phyloP scores from a whole-genome alignment of 2,797 vertebrate genomes.

The Aphelocoma californica region DNA sequence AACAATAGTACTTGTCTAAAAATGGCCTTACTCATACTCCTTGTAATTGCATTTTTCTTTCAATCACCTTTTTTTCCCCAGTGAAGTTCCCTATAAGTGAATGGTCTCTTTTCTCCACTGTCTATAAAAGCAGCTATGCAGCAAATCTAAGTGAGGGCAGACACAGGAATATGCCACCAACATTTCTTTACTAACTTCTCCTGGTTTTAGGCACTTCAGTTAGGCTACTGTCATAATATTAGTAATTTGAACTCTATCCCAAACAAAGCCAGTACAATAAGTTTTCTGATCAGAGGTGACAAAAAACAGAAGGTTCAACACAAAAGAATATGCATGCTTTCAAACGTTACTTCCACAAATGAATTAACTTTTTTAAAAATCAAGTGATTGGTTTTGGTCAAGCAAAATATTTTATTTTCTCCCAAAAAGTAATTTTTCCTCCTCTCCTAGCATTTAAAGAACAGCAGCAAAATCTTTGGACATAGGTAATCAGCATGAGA shows the following conservation, averaged over 20 bases:
- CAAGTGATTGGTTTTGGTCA: not conserved
- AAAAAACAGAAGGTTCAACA: not conserved
- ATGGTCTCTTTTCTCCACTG: not conserved
- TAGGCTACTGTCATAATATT: not conserved
- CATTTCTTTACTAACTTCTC: not conserved
- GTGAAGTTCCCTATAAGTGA: not conserved
- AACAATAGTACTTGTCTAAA: not conserved
- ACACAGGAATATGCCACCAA: not conserved
- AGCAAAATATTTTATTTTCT: not conserved
- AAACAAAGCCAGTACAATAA: not conserved
- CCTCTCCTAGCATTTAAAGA: not conserved
- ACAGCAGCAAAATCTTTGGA: not conserved
- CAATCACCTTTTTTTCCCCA: not conserved
- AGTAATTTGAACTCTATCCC: not conserved
- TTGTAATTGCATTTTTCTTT: not conserved
- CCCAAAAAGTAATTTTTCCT: not conserved
- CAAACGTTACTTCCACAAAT: not conserved
- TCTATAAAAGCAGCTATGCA: not conserved
- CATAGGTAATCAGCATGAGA: not conserved
- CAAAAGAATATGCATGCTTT: fast-evolving
- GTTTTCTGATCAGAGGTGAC: not conserved
- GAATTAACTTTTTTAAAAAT: fast-evolving
- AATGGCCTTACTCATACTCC: not conserved
- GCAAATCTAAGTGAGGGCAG: not conserved
- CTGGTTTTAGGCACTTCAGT: not conserved